Conservation (phyloP, 2,113 vertebrate genomes). For the Amphiprion ocellaris region DNA sequence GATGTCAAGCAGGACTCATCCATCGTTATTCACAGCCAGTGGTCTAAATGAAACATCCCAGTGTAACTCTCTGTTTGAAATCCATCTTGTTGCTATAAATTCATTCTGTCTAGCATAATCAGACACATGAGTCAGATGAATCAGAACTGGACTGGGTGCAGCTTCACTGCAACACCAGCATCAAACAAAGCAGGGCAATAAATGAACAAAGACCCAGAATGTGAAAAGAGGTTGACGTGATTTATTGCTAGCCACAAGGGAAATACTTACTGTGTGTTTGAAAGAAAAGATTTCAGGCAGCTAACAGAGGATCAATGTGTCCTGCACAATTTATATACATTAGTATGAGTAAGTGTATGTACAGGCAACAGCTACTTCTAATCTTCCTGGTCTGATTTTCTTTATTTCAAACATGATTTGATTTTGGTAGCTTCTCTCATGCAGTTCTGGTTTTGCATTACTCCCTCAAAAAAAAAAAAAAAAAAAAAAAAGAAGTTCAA, state of each 20-base stretch:
- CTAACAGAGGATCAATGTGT: neutral
- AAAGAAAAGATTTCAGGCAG: neutral
- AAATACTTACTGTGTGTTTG: neutral
- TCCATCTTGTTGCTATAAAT: neutral
- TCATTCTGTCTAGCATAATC: neutral
- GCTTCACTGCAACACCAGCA: neutral
- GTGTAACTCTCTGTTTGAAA: neutral
- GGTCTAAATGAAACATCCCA: conserved; percentile 1
- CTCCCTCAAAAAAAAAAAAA: conserved; percentile 1
- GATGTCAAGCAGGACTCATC: too few relatives aligned
- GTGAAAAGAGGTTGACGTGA: conserved; percentile 14
- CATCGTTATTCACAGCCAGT: too few relatives aligned
- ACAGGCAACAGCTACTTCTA: neutral
- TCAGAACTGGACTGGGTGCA: neutral
- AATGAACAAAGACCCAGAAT: conserved; percentile 16
- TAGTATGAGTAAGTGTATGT: neutral
- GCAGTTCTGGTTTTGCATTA: neutral
- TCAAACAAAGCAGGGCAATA: neutral
- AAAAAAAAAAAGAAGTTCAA: neutral
- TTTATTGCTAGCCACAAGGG: neutral
- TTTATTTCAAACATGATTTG: too few relatives aligned
- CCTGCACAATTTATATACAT: too few relatives aligned
- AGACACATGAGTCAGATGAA: neutral
- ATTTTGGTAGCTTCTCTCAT: neutral
- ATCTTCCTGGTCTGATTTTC: neutral